Percentiles rank a stretch among this genome's conserved stretches.
These are phyloP conservation scores for Campylomormyrus numenius DNA, from an alignment of 2,113 vertebrate genomes.

Conservation along the genomic window DNA sequence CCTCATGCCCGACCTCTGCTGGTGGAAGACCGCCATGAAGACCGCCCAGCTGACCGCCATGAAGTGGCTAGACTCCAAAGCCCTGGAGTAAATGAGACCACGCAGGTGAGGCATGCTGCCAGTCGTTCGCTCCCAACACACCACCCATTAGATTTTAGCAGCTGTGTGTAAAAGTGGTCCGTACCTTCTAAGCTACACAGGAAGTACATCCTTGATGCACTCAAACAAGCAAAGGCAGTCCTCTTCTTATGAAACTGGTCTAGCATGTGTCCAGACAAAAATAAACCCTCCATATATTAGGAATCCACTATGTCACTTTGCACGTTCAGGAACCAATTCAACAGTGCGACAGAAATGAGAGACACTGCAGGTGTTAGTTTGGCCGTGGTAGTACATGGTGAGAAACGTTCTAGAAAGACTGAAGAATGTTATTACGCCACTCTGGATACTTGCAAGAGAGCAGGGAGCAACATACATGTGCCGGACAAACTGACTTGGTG, in stretches of 20 bases:
- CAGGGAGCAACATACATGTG: not conserved
- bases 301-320: not conserved
- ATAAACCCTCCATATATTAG: not conserved
- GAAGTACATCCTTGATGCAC: not conserved
- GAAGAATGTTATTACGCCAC: not conserved
- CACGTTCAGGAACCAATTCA: not conserved
- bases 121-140: not conserved
- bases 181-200: not conserved
- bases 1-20: not conserved
- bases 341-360: not conserved
- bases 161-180: not conserved
- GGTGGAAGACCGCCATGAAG: not conserved
- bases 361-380: not conserved
- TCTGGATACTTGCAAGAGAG: not conserved
- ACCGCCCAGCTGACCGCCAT: not conserved
- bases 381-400: not conserved
- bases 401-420: not conserved
- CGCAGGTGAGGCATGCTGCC: not conserved
- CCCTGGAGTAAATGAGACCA: not conserved
- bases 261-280: not conserved
- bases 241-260: not conserved
- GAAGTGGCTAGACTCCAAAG: not conserved
- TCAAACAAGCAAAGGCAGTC: not conserved
- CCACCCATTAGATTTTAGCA: not conserved
- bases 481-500: not conserved